These are phyloP conservation scores for Conops quadrifasciatus DNA, from an alignment of 2,888 invertebrate genomes.

Conservation along the genomic window DNA sequence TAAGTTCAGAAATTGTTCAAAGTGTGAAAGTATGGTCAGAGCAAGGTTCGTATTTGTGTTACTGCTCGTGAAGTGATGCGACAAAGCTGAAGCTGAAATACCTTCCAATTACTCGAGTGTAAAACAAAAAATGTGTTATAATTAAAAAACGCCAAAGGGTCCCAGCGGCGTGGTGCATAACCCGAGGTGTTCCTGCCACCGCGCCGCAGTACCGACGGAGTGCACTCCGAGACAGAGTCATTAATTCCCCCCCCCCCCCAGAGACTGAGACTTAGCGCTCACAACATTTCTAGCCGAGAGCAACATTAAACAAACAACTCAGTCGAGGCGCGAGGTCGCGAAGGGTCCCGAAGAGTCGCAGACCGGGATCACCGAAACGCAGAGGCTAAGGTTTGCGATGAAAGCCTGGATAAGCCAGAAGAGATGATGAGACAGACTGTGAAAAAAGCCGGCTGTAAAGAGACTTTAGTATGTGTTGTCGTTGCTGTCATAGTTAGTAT, in stretches of 20 bases:
- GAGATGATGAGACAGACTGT: too few species aligned
- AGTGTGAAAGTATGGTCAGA: too few species aligned
- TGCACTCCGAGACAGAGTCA: not conserved
- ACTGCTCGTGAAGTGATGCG: too few species aligned
- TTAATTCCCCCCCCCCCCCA: conserved; percentile 21
- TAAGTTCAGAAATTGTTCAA: too few species aligned
- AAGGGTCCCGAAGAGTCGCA: too few species aligned
- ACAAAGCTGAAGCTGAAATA: not conserved
- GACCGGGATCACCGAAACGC: too few species aligned
- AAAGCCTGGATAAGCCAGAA: too few species aligned
- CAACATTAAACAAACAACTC: conserved; percentile 13
- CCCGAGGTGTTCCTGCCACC: not conserved
- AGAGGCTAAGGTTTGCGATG: not conserved
- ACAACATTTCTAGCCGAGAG: conserved; percentile 23
- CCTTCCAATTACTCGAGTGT: conserved; percentile 5
- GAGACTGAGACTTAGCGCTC: not conserved
- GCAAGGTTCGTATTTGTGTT: too few species aligned
- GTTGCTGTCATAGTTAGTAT: too few species aligned
- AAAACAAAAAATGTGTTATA: not conserved
- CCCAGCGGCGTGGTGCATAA: not conserved
- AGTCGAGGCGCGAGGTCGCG: not conserved
- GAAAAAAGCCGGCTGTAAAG: too few species aligned
- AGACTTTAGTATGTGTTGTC: too few species aligned
- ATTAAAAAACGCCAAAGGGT: conserved; percentile 3
- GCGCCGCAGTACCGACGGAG: not conserved